Conservation (phyloP, 2,797 vertebrate species). For the Cryptoprocta ferox region DNA sequence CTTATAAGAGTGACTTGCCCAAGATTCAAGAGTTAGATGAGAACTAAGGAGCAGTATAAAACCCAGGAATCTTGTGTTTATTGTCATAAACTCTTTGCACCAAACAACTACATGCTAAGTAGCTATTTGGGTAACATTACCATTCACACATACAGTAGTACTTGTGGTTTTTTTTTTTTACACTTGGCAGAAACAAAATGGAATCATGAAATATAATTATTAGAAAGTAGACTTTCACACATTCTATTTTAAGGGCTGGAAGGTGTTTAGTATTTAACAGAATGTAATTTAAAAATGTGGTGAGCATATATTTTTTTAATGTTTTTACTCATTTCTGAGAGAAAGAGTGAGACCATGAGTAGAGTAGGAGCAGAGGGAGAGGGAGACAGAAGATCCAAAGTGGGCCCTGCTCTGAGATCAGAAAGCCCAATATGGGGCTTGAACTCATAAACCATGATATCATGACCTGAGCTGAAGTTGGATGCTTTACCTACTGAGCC, state of each 20-base stretch:
- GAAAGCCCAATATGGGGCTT: too few relatives aligned
- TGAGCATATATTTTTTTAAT: background rate
- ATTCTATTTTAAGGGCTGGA: background rate
- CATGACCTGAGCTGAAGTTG: too few relatives aligned
- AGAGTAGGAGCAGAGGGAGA: too few relatives aligned
- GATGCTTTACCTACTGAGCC: too few relatives aligned
- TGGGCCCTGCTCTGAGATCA: too few relatives aligned
- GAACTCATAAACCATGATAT: too few relatives aligned
- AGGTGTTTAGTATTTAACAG: background rate
- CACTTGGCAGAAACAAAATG: slow-evolving; percentile 15
- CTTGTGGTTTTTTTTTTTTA: background rate
- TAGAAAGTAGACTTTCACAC: background rate
- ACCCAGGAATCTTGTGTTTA: background rate
- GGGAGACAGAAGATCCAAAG: too few relatives aligned
- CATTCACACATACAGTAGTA: background rate
- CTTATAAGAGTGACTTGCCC: background rate
- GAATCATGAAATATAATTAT: background rate
- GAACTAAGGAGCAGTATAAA: background rate
- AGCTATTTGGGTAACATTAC: background rate
- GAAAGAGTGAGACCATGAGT: too few relatives aligned
- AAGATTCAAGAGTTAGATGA: background rate
- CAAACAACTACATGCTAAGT: background rate
- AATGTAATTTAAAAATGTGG: background rate
- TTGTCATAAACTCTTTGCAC: background rate
- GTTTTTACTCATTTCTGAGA: too few relatives aligned